Evolutionary conservation across 2,888 invertebrate species (phyloP).

Genomic region (Noctuana brunneofusca): DNA sequence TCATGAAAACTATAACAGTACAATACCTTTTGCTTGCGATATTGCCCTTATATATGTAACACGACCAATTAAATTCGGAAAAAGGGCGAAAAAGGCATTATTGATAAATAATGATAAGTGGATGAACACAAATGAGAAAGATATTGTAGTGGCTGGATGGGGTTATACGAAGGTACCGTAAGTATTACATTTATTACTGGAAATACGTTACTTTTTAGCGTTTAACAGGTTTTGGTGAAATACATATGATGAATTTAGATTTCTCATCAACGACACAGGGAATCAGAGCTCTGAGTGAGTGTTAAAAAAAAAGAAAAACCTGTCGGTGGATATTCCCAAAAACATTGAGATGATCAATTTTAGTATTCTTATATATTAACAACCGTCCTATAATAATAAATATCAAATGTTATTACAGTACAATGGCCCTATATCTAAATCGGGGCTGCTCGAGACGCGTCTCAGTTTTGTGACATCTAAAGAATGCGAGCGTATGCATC

Average conservation of each 20-base stretch:
- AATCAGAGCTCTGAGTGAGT: too few species aligned
- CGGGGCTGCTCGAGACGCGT: conserved; percentile 53
- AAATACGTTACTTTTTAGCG: too few species aligned
- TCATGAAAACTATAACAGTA: conserved; percentile 57
- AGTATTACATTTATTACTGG: neutral
- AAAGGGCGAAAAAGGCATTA: conserved; percentile 51
- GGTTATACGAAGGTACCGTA: conserved; percentile 57
- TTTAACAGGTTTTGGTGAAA: too few species aligned
- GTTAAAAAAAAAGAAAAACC: too few species aligned
- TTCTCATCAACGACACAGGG: too few species aligned
- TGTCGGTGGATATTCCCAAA: too few species aligned
- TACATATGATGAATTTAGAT: too few species aligned
- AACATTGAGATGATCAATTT: too few species aligned
- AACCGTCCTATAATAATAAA: too few species aligned
- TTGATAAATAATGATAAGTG: conserved; percentile 51
- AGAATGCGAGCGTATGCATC: conserved; percentile 51
- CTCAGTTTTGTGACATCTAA: conserved; percentile 49
- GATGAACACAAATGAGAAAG: conserved; percentile 50
- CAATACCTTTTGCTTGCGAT: conserved; percentile 56
- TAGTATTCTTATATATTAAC: too few species aligned
- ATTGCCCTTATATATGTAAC: conserved; percentile 59
- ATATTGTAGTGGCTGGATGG: conserved; percentile 63
- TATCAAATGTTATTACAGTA: conserved; percentile 50
- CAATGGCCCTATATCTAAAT: conserved; percentile 53
- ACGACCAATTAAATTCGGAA: conserved; percentile 47